Evolutionary conservation across 2,888 invertebrate genomes (phyloP).

Genomic region (Nysson spinosus): DNA sequence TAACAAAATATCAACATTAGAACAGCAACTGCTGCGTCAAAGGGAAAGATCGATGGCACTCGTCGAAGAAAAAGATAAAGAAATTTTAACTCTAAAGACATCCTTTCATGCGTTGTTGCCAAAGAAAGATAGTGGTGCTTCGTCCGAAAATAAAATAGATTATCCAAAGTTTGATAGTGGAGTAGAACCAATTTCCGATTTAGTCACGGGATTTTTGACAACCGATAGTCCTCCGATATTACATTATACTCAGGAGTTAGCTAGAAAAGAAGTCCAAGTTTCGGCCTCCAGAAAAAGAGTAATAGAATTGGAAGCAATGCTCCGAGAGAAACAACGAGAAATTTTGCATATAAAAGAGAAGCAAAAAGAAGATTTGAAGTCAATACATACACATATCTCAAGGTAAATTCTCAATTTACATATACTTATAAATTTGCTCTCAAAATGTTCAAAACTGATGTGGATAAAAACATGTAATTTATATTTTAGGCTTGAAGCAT

Average conservation of each 20-base stretch:
- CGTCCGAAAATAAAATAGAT: constrained; percentile 65
- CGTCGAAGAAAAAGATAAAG: constrained; percentile 89
- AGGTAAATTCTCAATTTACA: constrained; percentile 61
- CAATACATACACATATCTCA: constrained; percentile 70
- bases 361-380: constrained; percentile 69
- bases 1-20: constrained; percentile 80
- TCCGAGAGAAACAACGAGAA: constrained; percentile 74
- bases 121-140: constrained; percentile 72
- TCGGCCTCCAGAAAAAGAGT: constrained; percentile 85
- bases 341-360: constrained; percentile 68
- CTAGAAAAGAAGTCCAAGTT: constrained; percentile 88
- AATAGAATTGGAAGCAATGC: constrained; percentile 79
- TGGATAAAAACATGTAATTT: constrained; percentile 1
- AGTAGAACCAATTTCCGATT: constrained; percentile 62
- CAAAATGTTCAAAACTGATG: not conserved
- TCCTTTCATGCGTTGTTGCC: constrained; percentile 79
- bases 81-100: constrained; percentile 81
- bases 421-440: not conserved
- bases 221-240: constrained; percentile 86
- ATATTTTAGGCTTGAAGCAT: constrained; percentile 81
- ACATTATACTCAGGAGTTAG: constrained; percentile 90
- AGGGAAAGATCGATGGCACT: constrained; percentile 87
- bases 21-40: constrained; percentile 88
- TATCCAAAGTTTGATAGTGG: constrained; percentile 59
- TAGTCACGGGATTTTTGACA: constrained; percentile 73